Evolutionary conservation across 2,113 vertebrate species (phyloP).

Genomic region (Cinclus mexicanus): DNA sequence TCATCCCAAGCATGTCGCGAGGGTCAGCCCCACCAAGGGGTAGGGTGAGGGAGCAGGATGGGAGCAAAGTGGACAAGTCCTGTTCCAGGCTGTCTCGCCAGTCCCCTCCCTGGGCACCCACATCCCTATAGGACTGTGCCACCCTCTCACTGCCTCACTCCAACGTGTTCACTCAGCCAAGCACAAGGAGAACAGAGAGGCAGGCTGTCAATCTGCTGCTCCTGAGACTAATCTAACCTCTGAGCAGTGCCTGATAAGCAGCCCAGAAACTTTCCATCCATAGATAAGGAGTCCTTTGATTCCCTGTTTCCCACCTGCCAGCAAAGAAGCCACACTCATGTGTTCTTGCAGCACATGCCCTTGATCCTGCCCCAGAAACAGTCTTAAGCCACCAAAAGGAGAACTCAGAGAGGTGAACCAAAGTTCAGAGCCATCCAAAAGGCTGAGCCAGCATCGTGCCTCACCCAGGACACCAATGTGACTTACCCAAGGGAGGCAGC

Average conservation of each 20-base stretch:
- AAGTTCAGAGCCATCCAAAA: neutral
- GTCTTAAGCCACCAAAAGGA: neutral
- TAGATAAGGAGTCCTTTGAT: conserved; percentile 41
- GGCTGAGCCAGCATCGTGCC: neutral
- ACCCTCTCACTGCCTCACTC: neutral
- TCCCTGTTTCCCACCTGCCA: neutral
- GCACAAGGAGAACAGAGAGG: neutral
- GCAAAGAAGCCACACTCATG: neutral
- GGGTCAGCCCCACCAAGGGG: neutral
- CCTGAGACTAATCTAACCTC: conserved; percentile 1
- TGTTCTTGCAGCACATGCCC: neutral
- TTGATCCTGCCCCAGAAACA: neutral
- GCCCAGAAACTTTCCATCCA: conserved; percentile 44
- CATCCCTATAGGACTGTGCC: neutral
- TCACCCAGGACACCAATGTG: neutral
- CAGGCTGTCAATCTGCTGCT: neutral
- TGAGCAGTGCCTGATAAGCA: conserved; percentile 16
- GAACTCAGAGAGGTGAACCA: neutral
- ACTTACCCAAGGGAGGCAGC: neutral
- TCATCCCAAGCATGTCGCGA: fast-evolving
- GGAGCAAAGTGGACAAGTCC: neutral
- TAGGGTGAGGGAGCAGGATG: fast-evolving
- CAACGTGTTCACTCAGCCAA: neutral
- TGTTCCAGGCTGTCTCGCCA: neutral
- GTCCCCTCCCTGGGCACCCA: neutral